phyloP scores from a whole-genome alignment of 53 echinoderm and acorn worm genomes.

The Apostichopus leukothele region DNA sequence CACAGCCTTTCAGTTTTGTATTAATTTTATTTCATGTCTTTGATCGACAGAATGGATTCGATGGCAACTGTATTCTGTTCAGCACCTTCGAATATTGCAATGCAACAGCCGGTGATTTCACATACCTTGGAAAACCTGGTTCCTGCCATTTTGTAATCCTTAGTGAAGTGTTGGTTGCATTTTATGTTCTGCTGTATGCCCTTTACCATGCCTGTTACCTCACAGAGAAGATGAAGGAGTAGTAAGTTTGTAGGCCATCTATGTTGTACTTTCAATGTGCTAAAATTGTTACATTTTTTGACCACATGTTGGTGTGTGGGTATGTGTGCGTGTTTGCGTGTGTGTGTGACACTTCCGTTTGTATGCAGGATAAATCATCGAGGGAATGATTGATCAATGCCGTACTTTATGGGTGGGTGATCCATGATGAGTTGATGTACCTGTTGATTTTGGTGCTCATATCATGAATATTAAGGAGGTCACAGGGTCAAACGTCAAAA shows the following conservation, averaged over 20 bases:
- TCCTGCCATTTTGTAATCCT: constrained; percentile 77
- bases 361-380: too few relatives aligned
- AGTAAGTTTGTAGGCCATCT: constrained; percentile 31
- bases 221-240: constrained; percentile 50
- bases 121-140: constrained; percentile 65
- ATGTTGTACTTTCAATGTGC: not conserved
- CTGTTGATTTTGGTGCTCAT: too few relatives aligned
- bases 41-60: constrained; percentile 67
- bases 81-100: constrained; percentile 75
- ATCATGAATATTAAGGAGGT: too few relatives aligned
- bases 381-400: too few relatives aligned
- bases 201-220: constrained; percentile 68
- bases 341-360: too few relatives aligned
- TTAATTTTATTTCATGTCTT: not conserved
- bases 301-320: too few relatives aligned
- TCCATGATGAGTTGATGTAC: too few relatives aligned
- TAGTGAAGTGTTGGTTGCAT: constrained; percentile 63
- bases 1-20: too few relatives aligned
- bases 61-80: constrained; percentile 80
- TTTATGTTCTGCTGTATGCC: constrained; percentile 68
- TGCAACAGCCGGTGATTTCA: constrained; percentile 69
- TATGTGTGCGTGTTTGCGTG: too few relatives aligned
- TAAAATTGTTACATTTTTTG: not conserved
- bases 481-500: too few relatives aligned
- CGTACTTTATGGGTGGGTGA: too few relatives aligned